Evolutionary conservation across 2,797 vertebrate species (phyloP).

Genomic region (Sebastes nivosus): DNA sequence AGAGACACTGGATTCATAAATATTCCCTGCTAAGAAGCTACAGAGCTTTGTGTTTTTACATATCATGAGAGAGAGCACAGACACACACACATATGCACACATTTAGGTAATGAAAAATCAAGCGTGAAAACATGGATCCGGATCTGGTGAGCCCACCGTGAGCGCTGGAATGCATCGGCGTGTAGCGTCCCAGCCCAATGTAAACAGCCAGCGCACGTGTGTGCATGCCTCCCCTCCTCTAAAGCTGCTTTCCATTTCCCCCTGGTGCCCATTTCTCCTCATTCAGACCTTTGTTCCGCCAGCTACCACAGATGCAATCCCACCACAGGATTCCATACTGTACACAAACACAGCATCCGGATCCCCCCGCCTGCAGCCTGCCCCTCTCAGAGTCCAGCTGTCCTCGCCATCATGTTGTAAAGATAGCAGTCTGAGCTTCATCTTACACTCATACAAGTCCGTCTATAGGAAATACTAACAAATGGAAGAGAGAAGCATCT

Average conservation of each 20-base stretch:
- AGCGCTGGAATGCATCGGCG: slow-evolving; percentile 75
- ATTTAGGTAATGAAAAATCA: slow-evolving; percentile 73
- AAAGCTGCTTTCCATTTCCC: slow-evolving; percentile 80
- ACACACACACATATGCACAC: slow-evolving; percentile 50
- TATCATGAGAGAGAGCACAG: slow-evolving; percentile 6
- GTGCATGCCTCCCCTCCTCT: slow-evolving; percentile 57
- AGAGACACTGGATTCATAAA: neutral
- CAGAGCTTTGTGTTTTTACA: slow-evolving; percentile 9
- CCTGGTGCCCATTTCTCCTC: slow-evolving; percentile 69
- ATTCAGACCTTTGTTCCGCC: slow-evolving; percentile 76
- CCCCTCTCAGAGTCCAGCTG: slow-evolving; percentile 52
- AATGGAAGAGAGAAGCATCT: neutral
- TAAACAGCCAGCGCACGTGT: slow-evolving; percentile 77
- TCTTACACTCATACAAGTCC: neutral
- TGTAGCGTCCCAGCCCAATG: slow-evolving; percentile 73
- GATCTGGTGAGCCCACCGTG: slow-evolving; percentile 79
- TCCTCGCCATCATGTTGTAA: slow-evolving; percentile 46
- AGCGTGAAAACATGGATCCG: slow-evolving; percentile 74
- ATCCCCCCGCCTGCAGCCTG: slow-evolving; percentile 47
- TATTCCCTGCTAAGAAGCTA: slow-evolving; percentile 17
- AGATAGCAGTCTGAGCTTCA: slow-evolving; percentile 31
- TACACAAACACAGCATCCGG: slow-evolving; percentile 74
- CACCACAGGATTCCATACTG: slow-evolving; percentile 70
- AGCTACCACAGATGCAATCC: slow-evolving; percentile 72
- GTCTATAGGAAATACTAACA: neutral